Base-by-base conservation (phyloP, 2,888 invertebrate species). In the Aspidapion aeneum region DNA sequence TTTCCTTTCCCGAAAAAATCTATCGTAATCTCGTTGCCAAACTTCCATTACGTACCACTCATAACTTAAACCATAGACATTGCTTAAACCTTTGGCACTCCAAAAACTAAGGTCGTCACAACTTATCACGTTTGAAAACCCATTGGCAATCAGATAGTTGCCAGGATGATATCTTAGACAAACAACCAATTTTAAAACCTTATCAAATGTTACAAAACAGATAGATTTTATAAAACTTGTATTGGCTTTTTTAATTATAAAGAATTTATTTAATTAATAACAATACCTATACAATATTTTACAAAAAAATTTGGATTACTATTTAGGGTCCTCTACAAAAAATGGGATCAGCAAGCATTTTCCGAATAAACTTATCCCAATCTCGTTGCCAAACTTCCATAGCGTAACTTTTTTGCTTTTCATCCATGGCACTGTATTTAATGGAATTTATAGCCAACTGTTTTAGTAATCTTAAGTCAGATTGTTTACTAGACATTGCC, bases 101-200 rank as follows among this genome's bases (percentile, higher is more conserved):
- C 91, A 93, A 51, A 77, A 89, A 74, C 70, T 87, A 0, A 91
- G 92, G 77, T 92, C 91, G 70, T 93, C 93, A 68, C 88, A 87
- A 0, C 90, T 88, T 19, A 93, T 80, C 0, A 93, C 88, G 0
- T 92, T 83, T 0, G 93, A 90, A 73, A 86, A 83, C 49, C 86
- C 85, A 17, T 85, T 80, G 1, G 90, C 85, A 58, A 93, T 82
- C 57, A 90, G 83, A 9, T 80, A 74, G 18, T 85, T 82, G 0
- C 86, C 84, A 0, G 93, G 91, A 81, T 93, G 93, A 76, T 93
- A 92, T 2, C 92, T 81, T 21, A 90, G 75, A 75, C 93, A 93
- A 3, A 82, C 80, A 1, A 91, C 87, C 57, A 93, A 79, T 63
- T 85, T 85, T 21, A 92, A 77, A 1, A 77, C 89, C 74, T 89